Conservation (phyloP, 92 coral and sea anemone species). For the Bergia sp. region DNA sequence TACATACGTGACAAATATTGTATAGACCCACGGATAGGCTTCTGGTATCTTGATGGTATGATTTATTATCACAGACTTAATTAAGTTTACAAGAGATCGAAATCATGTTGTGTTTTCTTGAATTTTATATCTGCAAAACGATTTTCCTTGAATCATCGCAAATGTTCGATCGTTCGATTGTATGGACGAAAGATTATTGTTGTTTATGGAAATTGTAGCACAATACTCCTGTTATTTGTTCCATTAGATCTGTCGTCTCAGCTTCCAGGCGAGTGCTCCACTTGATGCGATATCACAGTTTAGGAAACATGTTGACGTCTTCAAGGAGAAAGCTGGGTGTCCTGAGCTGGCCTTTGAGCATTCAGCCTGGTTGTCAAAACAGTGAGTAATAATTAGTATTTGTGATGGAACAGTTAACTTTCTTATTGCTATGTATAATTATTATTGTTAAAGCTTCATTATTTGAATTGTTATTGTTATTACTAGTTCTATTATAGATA, state of each 20-base stretch:
- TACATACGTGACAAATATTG: too few species aligned
- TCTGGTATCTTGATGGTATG: too few species aligned
- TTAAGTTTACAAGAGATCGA: too few species aligned
- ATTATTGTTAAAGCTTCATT: too few species aligned
- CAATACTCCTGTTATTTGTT: neutral
- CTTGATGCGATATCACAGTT: slow-evolving; percentile 99
- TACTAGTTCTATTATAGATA: too few species aligned
- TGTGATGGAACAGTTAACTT: neutral
- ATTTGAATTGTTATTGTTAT: too few species aligned
- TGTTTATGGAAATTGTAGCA: neutral
- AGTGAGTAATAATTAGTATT: slow-evolving; percentile 61
- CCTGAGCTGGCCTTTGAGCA: slow-evolving; percentile 97
- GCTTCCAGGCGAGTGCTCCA: slow-evolving; percentile 96
- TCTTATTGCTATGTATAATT: too few species aligned
- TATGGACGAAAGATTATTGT: neutral
- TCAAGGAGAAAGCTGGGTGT: slow-evolving; percentile 95
- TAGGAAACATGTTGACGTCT: slow-evolving; percentile 93
- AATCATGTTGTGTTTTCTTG: too few species aligned
- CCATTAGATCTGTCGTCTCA: slow-evolving; percentile 89
- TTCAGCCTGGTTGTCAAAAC: slow-evolving; percentile 97
- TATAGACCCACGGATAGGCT: too few species aligned
- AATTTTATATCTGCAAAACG: too few species aligned
- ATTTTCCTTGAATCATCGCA: too few species aligned
- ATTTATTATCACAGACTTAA: too few species aligned
- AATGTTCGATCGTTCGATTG: neutral